phyloP scores from a whole-genome alignment of 2,888 invertebrate species.

The Mechanitis mazaeus region DNA sequence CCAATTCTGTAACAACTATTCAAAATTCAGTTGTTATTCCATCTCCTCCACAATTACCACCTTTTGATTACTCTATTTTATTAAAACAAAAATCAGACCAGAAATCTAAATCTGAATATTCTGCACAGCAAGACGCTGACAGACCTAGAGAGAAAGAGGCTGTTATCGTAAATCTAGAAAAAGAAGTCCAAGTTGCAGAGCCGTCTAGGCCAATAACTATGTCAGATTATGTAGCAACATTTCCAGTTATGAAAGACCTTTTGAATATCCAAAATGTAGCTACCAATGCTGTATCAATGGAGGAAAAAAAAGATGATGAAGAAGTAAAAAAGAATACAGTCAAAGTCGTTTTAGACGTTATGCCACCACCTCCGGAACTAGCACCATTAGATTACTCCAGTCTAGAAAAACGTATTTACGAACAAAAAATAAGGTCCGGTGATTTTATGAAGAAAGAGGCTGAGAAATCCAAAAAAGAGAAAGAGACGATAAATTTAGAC shows the following conservation, averaged over 20 bases:
- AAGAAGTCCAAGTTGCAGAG: constrained; percentile 4
- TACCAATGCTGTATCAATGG: background rate
- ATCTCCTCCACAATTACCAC: constrained; percentile 22
- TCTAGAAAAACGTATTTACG: constrained; percentile 7
- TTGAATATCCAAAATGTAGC: background rate
- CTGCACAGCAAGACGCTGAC: constrained; percentile 1
- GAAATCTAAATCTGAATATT: constrained; percentile 7
- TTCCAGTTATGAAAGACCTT: constrained; percentile 2
- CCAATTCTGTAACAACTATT: no score
- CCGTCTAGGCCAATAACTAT: constrained; percentile 25
- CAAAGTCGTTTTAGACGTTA: background rate
- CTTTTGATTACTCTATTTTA: constrained; percentile 21
- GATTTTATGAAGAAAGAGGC: constrained; percentile 2
- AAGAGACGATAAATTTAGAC: background rate
- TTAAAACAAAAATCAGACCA: constrained; percentile 3
- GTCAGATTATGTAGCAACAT: constrained; percentile 15
- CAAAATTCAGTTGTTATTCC: constrained; percentile 6
- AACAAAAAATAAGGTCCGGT: background rate
- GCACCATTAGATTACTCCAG: constrained; percentile 23
- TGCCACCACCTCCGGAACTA: constrained; percentile 22
- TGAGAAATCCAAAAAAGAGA: constrained; percentile 9
- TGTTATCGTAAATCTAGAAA: no score
- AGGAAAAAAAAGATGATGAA: constrained; percentile 5
- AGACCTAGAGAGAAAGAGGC: background rate
- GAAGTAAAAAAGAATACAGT: constrained; percentile 9